These are phyloP conservation scores for Tetragonula carbonaria DNA, from an alignment of 2,888 invertebrate species.

Conservation along the genomic window DNA sequence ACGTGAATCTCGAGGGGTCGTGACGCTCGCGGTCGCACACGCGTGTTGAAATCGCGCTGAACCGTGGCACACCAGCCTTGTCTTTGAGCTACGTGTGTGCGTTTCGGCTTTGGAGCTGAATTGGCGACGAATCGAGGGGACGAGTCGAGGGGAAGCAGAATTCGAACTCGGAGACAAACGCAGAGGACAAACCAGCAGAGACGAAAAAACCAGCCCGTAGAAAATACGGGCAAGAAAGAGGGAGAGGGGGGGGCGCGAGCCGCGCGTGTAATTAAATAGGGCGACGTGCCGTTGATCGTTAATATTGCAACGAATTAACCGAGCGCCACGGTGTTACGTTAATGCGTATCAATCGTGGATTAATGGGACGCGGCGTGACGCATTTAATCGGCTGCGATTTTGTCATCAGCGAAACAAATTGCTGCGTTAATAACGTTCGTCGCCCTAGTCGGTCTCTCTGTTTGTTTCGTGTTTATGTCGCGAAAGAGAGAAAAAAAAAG, in stretches of 20 bases:
- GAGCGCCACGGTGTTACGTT: conserved; percentile 4
- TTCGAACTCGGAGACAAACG: too few species aligned
- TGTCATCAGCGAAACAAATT: neutral
- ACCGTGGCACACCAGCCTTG: conserved; percentile 3
- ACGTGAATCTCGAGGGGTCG: conserved; percentile 34
- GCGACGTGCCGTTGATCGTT: conserved; percentile 5
- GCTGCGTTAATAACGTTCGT: conserved; percentile 27
- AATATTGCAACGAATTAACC: conserved; percentile 34
- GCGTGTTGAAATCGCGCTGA: conserved; percentile 33
- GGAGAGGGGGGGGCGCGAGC: too few species aligned
- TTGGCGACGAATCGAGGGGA: conserved; percentile 16
- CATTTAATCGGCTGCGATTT: conserved; percentile 22
- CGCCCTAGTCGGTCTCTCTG: neutral
- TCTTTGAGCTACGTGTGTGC: neutral
- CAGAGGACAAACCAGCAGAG: neutral
- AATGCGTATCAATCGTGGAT: conserved; percentile 52
- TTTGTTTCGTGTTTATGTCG: neutral
- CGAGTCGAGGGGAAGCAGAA: neutral
- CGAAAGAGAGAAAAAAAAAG: neutral
- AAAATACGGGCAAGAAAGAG: neutral
- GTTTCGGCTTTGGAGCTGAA: neutral
- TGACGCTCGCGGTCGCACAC: conserved; percentile 39
- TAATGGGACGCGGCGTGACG: conserved; percentile 17
- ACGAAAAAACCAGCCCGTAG: neutral
- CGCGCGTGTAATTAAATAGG: conserved; percentile 19